A percentile compares a stretch with the other conserved stretches of the same genome.
phyloP scores from a whole-genome alignment of 2,888 invertebrate species.

The Mythimna ferrago region DNA sequence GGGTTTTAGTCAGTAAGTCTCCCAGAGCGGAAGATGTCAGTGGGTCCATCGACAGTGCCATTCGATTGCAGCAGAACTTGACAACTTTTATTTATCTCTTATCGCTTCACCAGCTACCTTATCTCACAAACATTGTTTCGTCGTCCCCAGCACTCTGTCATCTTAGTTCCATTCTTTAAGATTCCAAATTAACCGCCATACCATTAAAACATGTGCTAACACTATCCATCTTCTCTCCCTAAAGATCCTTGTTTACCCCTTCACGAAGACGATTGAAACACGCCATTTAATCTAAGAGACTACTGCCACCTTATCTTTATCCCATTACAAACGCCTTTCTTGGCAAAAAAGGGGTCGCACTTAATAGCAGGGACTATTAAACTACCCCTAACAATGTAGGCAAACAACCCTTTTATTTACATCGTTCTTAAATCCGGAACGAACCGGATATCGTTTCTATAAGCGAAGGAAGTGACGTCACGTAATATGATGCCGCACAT shows the following conservation, averaged over 20 bases:
- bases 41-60: neutral
- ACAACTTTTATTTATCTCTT: too few species aligned
- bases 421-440: conserved; percentile 68
- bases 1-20: too few species aligned
- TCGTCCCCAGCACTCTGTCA: neutral
- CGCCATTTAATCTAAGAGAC: conserved; percentile 26
- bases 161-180: neutral
- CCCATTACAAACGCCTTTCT: conserved; percentile 47
- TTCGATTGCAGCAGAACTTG: too few species aligned
- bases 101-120: neutral
- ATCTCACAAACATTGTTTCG: too few species aligned
- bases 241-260: conserved; percentile 31
- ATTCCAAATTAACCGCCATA: neutral
- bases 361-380: conserved; percentile 55
- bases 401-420: conserved; percentile 74
- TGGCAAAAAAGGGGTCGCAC: conserved; percentile 38
- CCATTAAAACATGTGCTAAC: conserved; percentile 1
- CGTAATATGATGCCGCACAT: conserved; percentile 68
- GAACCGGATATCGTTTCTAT: conserved; percentile 75
- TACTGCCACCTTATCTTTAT: conserved; percentile 36
- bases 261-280: conserved; percentile 19
- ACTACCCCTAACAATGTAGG: conserved; percentile 57
- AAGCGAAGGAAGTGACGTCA: conserved; percentile 69
- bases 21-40: too few species aligned
- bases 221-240: neutral